Conservation (phyloP, 2,888 invertebrate genomes). For the Polydrusus tereticollis region DNA sequence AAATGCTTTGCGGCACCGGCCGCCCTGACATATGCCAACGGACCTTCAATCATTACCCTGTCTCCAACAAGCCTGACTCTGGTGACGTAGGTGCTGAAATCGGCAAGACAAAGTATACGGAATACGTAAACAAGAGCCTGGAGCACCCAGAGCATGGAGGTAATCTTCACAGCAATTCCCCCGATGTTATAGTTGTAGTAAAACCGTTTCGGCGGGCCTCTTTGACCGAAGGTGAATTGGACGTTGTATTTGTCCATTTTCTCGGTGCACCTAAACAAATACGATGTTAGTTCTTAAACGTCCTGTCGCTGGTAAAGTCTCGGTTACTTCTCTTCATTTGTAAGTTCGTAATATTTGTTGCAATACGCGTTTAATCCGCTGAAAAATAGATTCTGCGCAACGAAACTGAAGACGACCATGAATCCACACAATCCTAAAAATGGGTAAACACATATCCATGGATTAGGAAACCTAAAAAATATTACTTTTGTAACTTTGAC, state of each 20-base stretch:
- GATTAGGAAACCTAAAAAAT: conserved; percentile 41
- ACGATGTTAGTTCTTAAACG: neutral
- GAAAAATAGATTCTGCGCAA: conserved; percentile 28
- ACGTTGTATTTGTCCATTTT: conserved; percentile 35
- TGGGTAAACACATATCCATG: conserved; percentile 48
- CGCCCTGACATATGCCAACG: too few species aligned
- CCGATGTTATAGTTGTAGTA: conserved; percentile 32
- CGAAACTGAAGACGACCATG: conserved; percentile 38
- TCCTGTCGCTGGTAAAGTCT: neutral
- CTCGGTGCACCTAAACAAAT: conserved; percentile 32
- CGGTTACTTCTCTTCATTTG: conserved; percentile 21
- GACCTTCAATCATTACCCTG: conserved; percentile 25
- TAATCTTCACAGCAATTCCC: conserved; percentile 13
- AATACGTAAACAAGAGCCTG: conserved; percentile 31
- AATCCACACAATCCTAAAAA: conserved; percentile 41
- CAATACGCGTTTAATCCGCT: conserved; percentile 40
- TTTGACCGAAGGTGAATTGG: conserved; percentile 18
- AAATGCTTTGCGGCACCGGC: too few species aligned
- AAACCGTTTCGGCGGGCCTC: conserved; percentile 26
- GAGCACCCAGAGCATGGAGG: conserved; percentile 33
- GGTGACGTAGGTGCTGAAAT: conserved; percentile 44
- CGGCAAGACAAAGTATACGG: conserved; percentile 41
- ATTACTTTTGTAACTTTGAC: too few species aligned
- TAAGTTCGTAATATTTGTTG: conserved; percentile 4
- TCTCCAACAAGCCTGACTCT: conserved; percentile 22